Conservation (phyloP, 2,113 vertebrate genomes). For the Limnothrissa miodon region DNA sequence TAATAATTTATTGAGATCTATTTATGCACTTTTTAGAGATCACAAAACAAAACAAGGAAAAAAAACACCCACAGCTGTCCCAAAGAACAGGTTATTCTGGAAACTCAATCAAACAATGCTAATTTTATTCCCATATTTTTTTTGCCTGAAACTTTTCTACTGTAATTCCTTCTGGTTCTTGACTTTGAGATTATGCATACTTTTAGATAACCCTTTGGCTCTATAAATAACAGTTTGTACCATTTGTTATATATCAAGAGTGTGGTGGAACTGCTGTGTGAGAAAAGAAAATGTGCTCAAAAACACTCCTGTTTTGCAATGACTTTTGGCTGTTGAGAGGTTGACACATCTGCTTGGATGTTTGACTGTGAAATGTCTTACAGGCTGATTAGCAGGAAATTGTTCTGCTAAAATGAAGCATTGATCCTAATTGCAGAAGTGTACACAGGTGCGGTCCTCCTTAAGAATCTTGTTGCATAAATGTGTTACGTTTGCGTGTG, state of each 20-base stretch:
- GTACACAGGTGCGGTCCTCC: background rate
- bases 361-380: background rate
- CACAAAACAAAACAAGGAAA: slow-evolving; percentile 25
- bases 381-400: slow-evolving; percentile 63
- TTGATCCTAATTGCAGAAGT: background rate
- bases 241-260: slow-evolving; percentile 23
- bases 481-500: background rate
- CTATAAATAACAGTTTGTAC: slow-evolving; percentile 32
- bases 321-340: background rate
- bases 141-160: slow-evolving; percentile 32
- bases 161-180: slow-evolving; percentile 22
- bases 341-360: background rate
- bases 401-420: slow-evolving; percentile 68
- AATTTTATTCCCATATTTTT: slow-evolving; percentile 39
- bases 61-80: slow-evolving; percentile 44
- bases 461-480: background rate
- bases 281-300: background rate
- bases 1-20: slow-evolving; percentile 67
- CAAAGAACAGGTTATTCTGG: slow-evolving; percentile 54
- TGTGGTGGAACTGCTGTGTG: background rate
- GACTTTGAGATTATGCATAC: slow-evolving; percentile 25
- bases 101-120: slow-evolving; percentile 38
- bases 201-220: slow-evolving; percentile 37
- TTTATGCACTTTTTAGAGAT: slow-evolving; percentile 41
- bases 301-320: background rate